Conservation (phyloP, 2,797 vertebrate species). For the Crossoptilon crossoptilon region DNA sequence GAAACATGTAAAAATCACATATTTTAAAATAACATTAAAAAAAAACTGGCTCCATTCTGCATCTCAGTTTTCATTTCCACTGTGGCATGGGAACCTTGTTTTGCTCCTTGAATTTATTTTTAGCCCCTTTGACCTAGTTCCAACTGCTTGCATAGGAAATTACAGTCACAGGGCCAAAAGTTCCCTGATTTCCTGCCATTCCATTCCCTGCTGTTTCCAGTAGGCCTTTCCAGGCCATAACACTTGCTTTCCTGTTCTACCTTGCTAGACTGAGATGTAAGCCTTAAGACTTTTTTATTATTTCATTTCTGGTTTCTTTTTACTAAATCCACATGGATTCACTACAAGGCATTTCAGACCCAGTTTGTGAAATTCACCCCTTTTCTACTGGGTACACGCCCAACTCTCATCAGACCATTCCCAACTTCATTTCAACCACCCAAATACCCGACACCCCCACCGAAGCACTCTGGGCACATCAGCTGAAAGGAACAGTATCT, state of each 20-base stretch:
- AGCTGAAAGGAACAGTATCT: background rate
- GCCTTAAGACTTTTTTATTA: background rate
- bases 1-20: background rate
- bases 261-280: background rate
- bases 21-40: background rate
- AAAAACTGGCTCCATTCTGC: background rate
- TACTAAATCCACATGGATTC: accelerated
- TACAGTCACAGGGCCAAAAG: background rate
- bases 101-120: constrained; percentile 41
- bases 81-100: background rate
- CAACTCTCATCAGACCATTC: background rate
- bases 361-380: background rate
- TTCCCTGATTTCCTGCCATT: constrained; percentile 25
- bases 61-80: background rate
- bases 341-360: background rate
- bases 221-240: background rate
- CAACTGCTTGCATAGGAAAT: constrained; percentile 7
- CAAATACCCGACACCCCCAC: background rate
- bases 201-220: background rate
- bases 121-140: constrained; percentile 11
- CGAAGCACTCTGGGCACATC: accelerated
- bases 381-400: background rate
- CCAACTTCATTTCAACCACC: background rate
- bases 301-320: background rate
- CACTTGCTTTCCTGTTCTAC: background rate